These are phyloP conservation scores for Chironomus tentans DNA, from an alignment of 2,888 invertebrate genomes.

Conservation along the genomic window DNA sequence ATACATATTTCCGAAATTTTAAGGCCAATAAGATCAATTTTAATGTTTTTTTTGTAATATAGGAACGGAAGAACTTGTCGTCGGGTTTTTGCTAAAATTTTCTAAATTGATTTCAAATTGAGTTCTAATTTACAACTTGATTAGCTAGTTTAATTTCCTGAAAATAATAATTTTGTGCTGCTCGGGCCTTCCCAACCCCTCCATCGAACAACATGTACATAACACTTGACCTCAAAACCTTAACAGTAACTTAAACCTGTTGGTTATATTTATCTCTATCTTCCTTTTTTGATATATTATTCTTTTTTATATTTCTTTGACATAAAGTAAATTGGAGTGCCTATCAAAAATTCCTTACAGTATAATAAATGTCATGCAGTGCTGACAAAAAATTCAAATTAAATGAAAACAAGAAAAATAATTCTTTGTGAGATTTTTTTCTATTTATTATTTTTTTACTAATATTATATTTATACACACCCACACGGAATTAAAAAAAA, in stretches of 20 bases:
- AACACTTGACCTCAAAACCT: not conserved
- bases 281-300: not conserved
- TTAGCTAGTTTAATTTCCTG: too few relatives aligned
- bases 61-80: too few relatives aligned
- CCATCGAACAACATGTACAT: not conserved
- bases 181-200: too few relatives aligned
- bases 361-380: slow-evolving; percentile 3
- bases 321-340: not conserved
- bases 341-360: not conserved
- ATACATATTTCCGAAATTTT: too few relatives aligned
- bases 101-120: too few relatives aligned
- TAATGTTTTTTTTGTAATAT: too few relatives aligned
- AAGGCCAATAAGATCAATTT: too few relatives aligned
- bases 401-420: not conserved
- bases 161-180: too few relatives aligned
- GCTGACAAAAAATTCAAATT: not conserved
- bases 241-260: not conserved
- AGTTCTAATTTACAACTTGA: too few relatives aligned
- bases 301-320: not conserved
- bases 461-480: not conserved
- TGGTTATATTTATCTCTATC: not conserved
- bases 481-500: not conserved
- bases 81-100: too few relatives aligned
- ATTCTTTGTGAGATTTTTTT: too few relatives aligned
- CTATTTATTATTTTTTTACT: too few relatives aligned